These are phyloP conservation scores for Urocynchramus pylzowi DNA, from an alignment of 2,113 vertebrate genomes.

Conservation along the genomic window DNA sequence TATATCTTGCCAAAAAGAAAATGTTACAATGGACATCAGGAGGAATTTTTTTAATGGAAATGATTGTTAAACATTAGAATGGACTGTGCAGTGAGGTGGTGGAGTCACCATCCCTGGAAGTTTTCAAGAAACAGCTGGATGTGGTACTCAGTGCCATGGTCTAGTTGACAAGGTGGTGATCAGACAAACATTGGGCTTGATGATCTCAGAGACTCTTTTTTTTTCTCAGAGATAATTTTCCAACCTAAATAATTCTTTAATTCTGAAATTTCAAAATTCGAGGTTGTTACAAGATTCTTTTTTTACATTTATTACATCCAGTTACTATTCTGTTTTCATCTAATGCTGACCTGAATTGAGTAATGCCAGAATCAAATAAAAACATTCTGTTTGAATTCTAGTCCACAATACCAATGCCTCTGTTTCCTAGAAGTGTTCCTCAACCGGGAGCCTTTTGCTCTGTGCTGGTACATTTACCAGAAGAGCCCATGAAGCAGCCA, in stretches of 20 bases:
- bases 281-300: neutral
- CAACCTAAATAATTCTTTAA: neutral
- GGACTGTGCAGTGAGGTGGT: neutral
- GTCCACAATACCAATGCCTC: neutral
- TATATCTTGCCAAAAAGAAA: neutral
- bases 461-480: neutral
- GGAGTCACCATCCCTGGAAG: neutral
- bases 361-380: neutral
- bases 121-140: neutral
- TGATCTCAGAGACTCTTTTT: neutral
- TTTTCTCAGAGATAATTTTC: neutral
- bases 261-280: neutral
- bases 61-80: neutral
- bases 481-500: neutral
- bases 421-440: neutral
- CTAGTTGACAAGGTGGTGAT: neutral
- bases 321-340: neutral
- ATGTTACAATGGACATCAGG: neutral
- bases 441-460: neutral
- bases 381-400: neutral
- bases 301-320: neutral
- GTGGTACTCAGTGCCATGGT: neutral
- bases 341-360: neutral
- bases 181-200: neutral
- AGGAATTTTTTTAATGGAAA: neutral